Conservation (phyloP, 2,888 invertebrate genomes). For the Andrena fulva region DNA sequence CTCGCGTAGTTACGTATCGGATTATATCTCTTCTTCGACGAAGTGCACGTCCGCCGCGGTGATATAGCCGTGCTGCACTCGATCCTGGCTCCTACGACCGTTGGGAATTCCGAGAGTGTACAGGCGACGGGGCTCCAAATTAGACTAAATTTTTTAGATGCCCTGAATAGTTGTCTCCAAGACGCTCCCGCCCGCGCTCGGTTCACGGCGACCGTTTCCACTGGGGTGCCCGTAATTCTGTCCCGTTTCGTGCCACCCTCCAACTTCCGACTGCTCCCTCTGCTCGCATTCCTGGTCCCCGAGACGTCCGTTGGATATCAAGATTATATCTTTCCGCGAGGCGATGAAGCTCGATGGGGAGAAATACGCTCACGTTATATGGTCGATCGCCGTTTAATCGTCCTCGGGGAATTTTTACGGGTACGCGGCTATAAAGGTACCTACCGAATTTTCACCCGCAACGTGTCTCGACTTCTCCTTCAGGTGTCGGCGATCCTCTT, state of each 20-base stretch:
- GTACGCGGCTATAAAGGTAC: not conserved
- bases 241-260: not conserved
- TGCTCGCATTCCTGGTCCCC: not conserved
- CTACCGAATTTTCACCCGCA: not conserved
- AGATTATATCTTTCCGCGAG: slow-evolving; percentile 29
- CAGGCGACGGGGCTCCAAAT: slow-evolving; percentile 34
- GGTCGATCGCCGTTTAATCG: slow-evolving; percentile 55
- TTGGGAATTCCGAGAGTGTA: slow-evolving; percentile 37
- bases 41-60: slow-evolving; percentile 61
- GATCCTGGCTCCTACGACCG: slow-evolving; percentile 25
- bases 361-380: slow-evolving; percentile 39
- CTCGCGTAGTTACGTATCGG: slow-evolving; percentile 65
- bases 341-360: slow-evolving; percentile 10
- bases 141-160: slow-evolving; percentile 59
- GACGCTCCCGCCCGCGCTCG: not conserved
- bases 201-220: not conserved
- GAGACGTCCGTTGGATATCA: slow-evolving; percentile 19
- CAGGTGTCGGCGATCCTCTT: not conserved
- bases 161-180: slow-evolving; percentile 20
- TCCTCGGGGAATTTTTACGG: slow-evolving; percentile 17
- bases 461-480: not conserved
- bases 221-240: not conserved
- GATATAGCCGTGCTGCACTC: slow-evolving; percentile 28
- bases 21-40: slow-evolving; percentile 71
- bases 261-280: not conserved